These are phyloP conservation scores for Melanerpes aurifrons DNA, from an alignment of 2,113 vertebrate genomes.

Conservation along the genomic window DNA sequence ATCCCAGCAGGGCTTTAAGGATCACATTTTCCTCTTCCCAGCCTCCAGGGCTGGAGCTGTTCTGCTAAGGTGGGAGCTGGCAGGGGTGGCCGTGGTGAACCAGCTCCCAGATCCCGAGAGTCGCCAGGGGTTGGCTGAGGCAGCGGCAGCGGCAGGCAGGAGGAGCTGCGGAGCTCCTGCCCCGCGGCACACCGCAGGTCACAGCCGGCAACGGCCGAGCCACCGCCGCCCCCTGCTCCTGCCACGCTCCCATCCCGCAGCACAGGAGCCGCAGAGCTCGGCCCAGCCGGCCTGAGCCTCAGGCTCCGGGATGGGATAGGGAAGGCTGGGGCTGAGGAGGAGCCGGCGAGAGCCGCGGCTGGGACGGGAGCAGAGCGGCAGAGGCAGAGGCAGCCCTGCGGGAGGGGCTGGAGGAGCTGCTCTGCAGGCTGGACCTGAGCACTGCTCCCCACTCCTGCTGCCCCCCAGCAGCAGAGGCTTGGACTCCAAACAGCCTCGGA, in stretches of 20 bases:
- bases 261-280: background rate
- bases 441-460: background rate
- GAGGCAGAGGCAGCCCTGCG: background rate
- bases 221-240: background rate
- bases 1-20: too few relatives aligned
- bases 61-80: conserved; percentile 26
- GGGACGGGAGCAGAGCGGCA: background rate
- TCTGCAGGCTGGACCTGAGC: background rate
- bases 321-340: background rate
- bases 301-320: background rate
- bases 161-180: background rate
- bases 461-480: background rate
- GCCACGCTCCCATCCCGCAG: background rate
- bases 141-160: background rate
- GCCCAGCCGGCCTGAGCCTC: background rate
- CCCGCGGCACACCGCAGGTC: background rate
- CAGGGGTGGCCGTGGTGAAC: conserved; percentile 8
- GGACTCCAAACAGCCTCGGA: background rate
- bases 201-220: background rate
- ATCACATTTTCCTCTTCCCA: background rate
- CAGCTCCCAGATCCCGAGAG: background rate
- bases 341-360: background rate
- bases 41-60: conserved; percentile 39
- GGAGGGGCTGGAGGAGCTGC: background rate
- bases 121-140: background rate